phyloP scores from a whole-genome alignment of 2,113 vertebrate species.

The Tychaedon coryphoeus region DNA sequence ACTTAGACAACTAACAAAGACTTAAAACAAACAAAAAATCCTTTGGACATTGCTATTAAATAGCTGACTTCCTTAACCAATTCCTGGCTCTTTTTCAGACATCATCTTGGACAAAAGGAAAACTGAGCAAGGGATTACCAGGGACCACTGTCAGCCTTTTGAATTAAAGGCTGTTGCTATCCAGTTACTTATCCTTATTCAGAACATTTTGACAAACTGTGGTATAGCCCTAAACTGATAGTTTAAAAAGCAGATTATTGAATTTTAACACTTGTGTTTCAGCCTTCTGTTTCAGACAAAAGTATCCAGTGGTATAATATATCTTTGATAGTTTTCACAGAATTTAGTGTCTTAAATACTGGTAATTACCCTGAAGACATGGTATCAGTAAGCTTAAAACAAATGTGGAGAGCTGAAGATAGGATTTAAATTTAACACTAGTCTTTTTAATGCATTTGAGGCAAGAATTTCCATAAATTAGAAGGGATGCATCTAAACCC shows the following conservation, averaged over 20 bases:
- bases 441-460: constrained; percentile 2
- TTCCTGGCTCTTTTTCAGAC: neutral
- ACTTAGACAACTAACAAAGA: constrained; percentile 44
- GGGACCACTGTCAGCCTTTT: neutral
- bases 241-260: neutral
- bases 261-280: neutral
- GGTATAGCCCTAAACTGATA: neutral
- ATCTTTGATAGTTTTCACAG: neutral
- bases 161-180: neutral
- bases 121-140: neutral
- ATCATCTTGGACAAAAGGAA: constrained; percentile 1
- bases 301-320: neutral
- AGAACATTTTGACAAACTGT: neutral
- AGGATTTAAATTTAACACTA: constrained; percentile 27
- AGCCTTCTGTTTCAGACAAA: neutral
- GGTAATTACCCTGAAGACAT: neutral
- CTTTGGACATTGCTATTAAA: constrained; percentile 11
- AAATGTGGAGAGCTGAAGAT: neutral
- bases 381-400: neutral
- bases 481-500: neutral
- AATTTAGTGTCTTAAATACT: neutral
- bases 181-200: neutral
- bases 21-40: constrained; percentile 46
- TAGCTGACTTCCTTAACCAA: constrained; percentile 2
- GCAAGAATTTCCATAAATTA: constrained; percentile 45